Evolutionary conservation across 2,113 vertebrate species (phyloP).

Genomic region (Etheostoma spectabile): DNA sequence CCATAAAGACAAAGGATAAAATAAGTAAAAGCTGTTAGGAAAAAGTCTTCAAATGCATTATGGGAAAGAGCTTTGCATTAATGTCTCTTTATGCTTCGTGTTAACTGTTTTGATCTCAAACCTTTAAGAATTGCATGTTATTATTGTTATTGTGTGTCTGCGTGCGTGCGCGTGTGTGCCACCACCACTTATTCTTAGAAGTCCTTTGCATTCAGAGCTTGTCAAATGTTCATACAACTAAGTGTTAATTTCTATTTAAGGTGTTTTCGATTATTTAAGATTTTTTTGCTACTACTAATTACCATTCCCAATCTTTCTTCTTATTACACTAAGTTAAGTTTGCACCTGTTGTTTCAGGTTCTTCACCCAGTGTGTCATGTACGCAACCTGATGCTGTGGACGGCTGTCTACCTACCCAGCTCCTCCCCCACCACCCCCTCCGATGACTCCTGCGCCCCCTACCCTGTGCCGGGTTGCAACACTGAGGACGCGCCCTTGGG

Average conservation of each 20-base stretch:
- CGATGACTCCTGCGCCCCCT: conserved; percentile 94
- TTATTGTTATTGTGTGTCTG: conserved; percentile 31
- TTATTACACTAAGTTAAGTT: neutral
- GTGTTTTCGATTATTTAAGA: neutral
- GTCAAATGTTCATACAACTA: neutral
- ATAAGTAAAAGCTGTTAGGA: neutral
- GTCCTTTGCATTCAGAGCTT: neutral
- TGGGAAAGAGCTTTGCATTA: conserved; percentile 6
- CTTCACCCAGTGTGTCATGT: conserved; percentile 98
- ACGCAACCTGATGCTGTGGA: conserved; percentile 97
- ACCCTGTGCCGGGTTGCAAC: conserved; percentile 89
- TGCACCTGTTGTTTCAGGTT: conserved; percentile 84
- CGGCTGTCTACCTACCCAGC: conserved; percentile 95
- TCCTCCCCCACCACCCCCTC: conserved; percentile 93
- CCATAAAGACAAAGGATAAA: neutral
- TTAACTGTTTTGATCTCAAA: neutral
- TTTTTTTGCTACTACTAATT: neutral
- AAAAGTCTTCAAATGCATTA: conserved; percentile 3
- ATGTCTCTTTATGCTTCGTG: conserved; percentile 7
- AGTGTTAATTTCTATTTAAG: neutral
- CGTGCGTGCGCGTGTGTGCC: neutral
- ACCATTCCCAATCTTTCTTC: fast-evolving
- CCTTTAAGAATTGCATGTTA: neutral
- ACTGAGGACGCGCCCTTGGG: conserved; percentile 91
- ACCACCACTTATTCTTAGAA: neutral